These are phyloP conservation scores for Capreolus pygargus DNA, from an alignment of 2,113 vertebrate species.

Conservation along the genomic window DNA sequence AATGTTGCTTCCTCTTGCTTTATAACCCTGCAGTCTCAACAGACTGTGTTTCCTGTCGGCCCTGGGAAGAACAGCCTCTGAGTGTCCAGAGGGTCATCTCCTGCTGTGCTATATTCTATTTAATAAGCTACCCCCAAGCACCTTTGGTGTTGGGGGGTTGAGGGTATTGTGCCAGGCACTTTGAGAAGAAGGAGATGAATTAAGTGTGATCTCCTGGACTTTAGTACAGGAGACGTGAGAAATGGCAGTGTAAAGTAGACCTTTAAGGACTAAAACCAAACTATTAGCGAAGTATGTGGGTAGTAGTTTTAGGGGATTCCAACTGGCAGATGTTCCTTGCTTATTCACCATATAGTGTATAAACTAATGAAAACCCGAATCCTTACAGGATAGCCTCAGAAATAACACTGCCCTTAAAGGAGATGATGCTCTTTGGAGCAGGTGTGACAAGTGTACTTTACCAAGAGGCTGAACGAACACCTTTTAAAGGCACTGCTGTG, in stretches of 20 bases:
- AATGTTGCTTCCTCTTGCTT: constrained; percentile 50
- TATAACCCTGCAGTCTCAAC: neutral
- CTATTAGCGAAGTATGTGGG: neutral
- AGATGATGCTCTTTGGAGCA: neutral
- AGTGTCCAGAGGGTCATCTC: neutral
- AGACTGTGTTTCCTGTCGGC: neutral
- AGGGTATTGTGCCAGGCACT: neutral
- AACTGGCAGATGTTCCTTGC: neutral
- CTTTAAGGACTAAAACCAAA: neutral
- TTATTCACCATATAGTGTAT: neutral
- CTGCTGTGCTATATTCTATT: neutral
- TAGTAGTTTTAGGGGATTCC: neutral
- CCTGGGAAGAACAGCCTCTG: neutral
- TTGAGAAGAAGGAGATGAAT: neutral
- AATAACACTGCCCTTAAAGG: neutral
- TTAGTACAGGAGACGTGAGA: neutral
- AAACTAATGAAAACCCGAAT: neutral
- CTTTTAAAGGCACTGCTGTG: neutral
- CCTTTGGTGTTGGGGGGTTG: neutral
- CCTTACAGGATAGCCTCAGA: neutral
- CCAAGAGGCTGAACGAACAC: neutral
- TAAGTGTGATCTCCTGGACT: constrained; percentile 7
- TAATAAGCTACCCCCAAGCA: neutral
- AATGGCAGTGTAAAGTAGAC: neutral
- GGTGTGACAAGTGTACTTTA: neutral